These are phyloP conservation scores for Xiphophorus maculatus DNA, from an alignment of 2,113 vertebrate genomes.

Conservation along the genomic window DNA sequence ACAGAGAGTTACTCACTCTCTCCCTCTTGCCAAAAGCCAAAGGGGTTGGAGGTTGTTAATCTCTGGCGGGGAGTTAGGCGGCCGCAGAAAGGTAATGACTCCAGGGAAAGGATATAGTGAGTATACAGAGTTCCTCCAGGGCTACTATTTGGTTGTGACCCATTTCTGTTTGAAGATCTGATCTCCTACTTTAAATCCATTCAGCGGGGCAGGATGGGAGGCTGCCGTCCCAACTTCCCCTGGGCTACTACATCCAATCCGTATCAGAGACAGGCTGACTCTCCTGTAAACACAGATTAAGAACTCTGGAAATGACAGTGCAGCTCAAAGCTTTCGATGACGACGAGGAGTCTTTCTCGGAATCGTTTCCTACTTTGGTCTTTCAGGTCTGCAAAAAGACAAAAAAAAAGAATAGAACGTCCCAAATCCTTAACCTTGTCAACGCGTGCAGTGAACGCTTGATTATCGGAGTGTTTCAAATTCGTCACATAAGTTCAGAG, in stretches of 20 bases:
- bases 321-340: conserved; percentile 14
- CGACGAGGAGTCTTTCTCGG: background rate
- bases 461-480: conserved; percentile 41
- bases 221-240: conserved; percentile 65
- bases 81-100: conserved; percentile 28
- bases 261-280: conserved; percentile 68
- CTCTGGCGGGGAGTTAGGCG: background rate
- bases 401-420: background rate
- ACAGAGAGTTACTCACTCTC: conserved; percentile 65
- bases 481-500: conserved; percentile 42
- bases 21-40: conserved; percentile 53
- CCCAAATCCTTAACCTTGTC: conserved; percentile 22
- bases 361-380: background rate
- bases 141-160: conserved; percentile 31
- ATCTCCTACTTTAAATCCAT: conserved; percentile 76
- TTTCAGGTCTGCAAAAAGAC: conserved; percentile 4
- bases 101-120: conserved; percentile 47
- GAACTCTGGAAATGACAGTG: conserved; percentile 52
- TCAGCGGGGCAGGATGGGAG: conserved; percentile 80
- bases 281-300: conserved; percentile 77
- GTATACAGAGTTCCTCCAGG: conserved; percentile 51
- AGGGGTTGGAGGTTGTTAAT: background rate
- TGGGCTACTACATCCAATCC: conserved; percentile 59
- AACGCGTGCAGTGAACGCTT: conserved; percentile 21
- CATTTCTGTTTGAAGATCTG: conserved; percentile 66